phyloP scores from a whole-genome alignment of 1,140 invertebrate species.

The Centruroides vittatus region DNA sequence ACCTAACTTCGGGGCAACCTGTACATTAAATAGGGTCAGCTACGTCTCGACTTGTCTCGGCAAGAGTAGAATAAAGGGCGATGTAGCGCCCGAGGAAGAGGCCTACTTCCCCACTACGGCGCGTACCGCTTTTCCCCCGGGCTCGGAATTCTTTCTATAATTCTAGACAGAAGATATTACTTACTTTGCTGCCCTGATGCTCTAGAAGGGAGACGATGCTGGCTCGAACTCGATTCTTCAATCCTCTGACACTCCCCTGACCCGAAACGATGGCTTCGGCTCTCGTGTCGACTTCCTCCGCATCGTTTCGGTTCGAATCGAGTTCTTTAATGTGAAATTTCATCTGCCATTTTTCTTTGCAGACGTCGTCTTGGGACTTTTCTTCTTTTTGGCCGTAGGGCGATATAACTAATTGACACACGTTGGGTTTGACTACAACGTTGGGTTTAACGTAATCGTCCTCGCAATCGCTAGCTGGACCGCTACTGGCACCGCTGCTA shows the following conservation, averaged over 20 bases:
- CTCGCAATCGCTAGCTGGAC: constrained; percentile 13
- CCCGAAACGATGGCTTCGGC: constrained; percentile 7
- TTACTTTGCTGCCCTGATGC: constrained; percentile 55
- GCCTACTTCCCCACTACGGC: no score
- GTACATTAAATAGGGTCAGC: no score
- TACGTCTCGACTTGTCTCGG: no score
- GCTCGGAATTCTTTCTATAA: no score
- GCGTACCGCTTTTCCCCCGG: no score
- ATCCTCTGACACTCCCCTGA: constrained; percentile 69
- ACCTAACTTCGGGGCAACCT: no score
- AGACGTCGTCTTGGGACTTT: no score
- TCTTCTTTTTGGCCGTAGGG: no score
- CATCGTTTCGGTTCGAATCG: neutral
- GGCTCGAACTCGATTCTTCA: constrained; percentile 81
- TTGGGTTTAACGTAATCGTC: neutral
- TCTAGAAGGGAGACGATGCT: constrained; percentile 86
- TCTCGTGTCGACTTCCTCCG: constrained; percentile 10
- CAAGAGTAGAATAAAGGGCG: no score
- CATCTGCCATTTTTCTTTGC: constrained; percentile 1
- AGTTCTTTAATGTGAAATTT: constrained; percentile 12
- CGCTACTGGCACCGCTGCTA: constrained; percentile 15
- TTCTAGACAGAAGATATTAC: constrained; percentile 10
- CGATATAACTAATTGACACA: no score
- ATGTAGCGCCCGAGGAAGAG: no score
- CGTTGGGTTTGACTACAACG: no score